Percentiles rank a stretch among this genome's conserved stretches.
Conservation (phyloP, 2,797 vertebrate species). For the Dendrocincla fuliginosa region DNA sequence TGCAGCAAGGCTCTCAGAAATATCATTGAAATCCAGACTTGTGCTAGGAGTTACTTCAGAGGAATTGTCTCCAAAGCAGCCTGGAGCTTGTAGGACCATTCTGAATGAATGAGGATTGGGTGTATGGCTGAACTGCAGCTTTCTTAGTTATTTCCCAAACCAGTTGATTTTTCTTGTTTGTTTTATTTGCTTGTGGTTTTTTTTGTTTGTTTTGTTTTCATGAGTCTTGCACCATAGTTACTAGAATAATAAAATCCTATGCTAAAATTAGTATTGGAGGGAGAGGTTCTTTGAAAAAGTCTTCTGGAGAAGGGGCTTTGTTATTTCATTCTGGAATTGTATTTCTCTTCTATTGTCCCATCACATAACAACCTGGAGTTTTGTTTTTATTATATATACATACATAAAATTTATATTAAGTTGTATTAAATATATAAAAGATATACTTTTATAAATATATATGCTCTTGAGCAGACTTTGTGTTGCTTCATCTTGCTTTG, state of each 20-base stretch:
- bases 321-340: not conserved
- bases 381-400: not conserved
- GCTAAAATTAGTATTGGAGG: not conserved
- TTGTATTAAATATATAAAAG: not conserved
- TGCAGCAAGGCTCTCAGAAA: not conserved
- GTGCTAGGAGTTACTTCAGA: not conserved
- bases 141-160: not conserved
- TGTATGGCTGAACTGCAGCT: not conserved
- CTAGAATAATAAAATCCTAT: not conserved
- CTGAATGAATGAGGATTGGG: not conserved
- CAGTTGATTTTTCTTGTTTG: not conserved
- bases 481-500: not conserved
- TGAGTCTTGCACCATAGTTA: not conserved
- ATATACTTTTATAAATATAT: not conserved
- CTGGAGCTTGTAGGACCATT: not conserved
- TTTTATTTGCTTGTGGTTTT: too few relatives aligned
- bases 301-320: not conserved
- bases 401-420: not conserved
- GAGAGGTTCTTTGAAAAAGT: not conserved
- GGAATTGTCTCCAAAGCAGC: not conserved
- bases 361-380: not conserved
- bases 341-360: not conserved
- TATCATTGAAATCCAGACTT: not conserved
- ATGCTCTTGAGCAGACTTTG: not conserved
- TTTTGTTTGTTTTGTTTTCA: not conserved